Percentiles rank a stretch among this genome's conserved stretches.
phyloP scores from a whole-genome alignment of 1,140 invertebrate genomes.

The Limonius californicus region DNA sequence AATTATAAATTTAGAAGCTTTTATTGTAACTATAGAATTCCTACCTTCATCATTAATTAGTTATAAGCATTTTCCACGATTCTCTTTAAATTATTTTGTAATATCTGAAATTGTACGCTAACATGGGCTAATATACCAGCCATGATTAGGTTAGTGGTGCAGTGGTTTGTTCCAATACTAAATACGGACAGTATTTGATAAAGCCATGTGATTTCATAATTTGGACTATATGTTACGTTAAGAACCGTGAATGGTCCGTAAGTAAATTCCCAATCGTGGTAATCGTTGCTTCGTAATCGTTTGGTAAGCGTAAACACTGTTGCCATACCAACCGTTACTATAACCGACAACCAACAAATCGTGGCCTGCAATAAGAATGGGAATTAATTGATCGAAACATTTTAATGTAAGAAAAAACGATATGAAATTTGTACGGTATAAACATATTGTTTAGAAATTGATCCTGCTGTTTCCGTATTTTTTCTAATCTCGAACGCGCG shows the following conservation, averaged over 20 bases:
- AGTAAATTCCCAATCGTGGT: constrained; percentile 1
- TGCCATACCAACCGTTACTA: neutral
- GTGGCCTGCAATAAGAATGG: neutral
- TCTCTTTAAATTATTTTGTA: neutral
- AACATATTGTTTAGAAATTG: too few species aligned
- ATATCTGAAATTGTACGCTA: neutral
- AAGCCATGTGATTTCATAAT: neutral
- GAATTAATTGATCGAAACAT: neutral
- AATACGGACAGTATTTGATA: neutral
- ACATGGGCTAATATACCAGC: neutral
- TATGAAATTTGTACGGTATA: too few species aligned
- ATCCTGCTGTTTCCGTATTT: too few species aligned
- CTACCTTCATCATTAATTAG: neutral
- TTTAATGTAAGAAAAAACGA: too few species aligned
- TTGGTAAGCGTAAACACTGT: neutral
- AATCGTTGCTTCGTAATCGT: neutral
- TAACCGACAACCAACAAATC: neutral
- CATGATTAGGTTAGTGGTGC: neutral
- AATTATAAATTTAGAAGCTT: too few species aligned
- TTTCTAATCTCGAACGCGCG: too few species aligned
- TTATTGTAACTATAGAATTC: too few species aligned
- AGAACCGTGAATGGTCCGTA: neutral
- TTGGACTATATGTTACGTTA: neutral
- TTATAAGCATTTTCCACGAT: neutral
- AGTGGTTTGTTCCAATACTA: neutral